A percentile compares a stretch with the other conserved stretches of the same genome.
Conservation (phyloP, 2,888 invertebrate species). For the Rhagonycha lutea region DNA sequence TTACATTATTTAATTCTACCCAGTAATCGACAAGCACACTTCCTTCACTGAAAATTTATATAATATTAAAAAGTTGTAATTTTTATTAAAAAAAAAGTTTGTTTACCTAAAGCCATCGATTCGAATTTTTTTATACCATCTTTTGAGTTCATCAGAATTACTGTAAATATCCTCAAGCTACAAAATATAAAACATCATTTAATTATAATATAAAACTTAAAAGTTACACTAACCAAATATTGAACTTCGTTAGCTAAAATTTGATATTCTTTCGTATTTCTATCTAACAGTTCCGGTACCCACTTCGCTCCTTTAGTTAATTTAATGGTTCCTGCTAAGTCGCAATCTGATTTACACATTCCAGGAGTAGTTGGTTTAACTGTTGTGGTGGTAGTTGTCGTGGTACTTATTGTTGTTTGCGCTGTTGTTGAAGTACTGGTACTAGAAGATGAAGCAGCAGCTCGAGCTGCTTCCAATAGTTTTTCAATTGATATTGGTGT, state of each 20-base stretch:
- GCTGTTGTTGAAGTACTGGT: conserved; percentile 56
- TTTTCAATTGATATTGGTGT: conserved; percentile 86
- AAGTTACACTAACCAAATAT: conserved; percentile 64
- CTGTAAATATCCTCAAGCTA: conserved; percentile 85
- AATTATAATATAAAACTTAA: conserved; percentile 3
- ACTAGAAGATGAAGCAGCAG: conserved; percentile 62
- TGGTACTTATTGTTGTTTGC: conserved; percentile 69
- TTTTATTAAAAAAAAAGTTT: not conserved
- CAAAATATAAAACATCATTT: conserved; percentile 29
- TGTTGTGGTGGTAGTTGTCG: conserved; percentile 74
- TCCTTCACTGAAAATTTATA: conserved; percentile 65
- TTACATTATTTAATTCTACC: conserved; percentile 79
- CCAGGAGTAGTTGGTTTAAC: conserved; percentile 77
- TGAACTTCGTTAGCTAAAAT: conserved; percentile 79
- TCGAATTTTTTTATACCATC: conserved; percentile 83
- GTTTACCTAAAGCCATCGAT: conserved; percentile 80
- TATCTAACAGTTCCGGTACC: conserved; percentile 84
- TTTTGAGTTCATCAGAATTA: conserved; percentile 72
- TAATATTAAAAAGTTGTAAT: not conserved
- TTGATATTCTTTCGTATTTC: conserved; percentile 87
- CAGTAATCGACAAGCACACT: conserved; percentile 88
- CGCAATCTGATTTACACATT: conserved; percentile 76
- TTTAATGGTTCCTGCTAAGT: conserved; percentile 84
- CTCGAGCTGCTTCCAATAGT: conserved; percentile 68
- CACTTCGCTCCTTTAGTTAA: conserved; percentile 81